phyloP scores from a whole-genome alignment of 2,113 vertebrate species.

The Neomonachus schauinslandi region DNA sequence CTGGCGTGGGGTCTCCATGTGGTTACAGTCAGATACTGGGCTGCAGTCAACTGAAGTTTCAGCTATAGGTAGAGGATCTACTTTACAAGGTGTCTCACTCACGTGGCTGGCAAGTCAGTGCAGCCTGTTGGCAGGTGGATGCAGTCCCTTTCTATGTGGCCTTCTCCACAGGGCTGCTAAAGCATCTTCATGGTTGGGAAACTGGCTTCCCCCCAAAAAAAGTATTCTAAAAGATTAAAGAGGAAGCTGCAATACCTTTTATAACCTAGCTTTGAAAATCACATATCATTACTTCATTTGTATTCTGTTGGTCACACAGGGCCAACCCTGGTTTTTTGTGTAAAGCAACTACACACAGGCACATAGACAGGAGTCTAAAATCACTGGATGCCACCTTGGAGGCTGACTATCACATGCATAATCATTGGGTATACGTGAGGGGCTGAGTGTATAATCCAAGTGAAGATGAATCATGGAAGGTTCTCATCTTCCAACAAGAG shows the following conservation, averaged over 20 bases:
- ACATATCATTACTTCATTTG: background rate
- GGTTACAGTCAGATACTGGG: background rate
- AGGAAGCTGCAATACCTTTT: background rate
- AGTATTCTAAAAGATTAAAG: background rate
- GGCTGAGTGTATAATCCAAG: too few relatives aligned
- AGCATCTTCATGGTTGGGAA: background rate
- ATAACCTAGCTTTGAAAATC: background rate
- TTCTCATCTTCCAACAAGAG: background rate
- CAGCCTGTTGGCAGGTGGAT: background rate
- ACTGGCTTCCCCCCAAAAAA: background rate
- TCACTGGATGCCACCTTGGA: background rate
- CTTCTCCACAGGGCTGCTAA: background rate
- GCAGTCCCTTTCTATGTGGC: background rate
- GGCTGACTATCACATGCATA: background rate
- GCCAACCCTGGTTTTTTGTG: background rate
- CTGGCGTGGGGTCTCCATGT: background rate
- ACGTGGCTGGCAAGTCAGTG: background rate
- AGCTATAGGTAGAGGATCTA: background rate
- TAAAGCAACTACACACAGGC: background rate
- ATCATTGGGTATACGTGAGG: background rate
- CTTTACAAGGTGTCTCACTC: background rate
- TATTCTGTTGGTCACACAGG: background rate
- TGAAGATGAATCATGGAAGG: background rate
- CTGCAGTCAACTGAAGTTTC: background rate
- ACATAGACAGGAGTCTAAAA: background rate